These are phyloP conservation scores for Tenthredo distinguenda DNA, from an alignment of 2,888 invertebrate species.

Conservation along the genomic window DNA sequence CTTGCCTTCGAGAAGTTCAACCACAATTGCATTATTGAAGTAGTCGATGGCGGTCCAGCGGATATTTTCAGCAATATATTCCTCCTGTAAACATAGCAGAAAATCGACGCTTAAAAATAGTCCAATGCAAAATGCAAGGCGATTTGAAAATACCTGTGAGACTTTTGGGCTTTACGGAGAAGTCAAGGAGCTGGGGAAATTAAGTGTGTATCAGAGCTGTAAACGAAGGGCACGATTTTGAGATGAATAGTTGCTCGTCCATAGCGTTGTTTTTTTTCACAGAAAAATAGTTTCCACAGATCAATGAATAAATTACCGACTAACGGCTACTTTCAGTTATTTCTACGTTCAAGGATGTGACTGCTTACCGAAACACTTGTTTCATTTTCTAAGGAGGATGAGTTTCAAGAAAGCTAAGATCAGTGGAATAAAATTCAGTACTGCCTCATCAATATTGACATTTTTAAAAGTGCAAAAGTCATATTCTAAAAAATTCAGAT, in stretches of 20 bases:
- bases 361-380: too few relatives aligned
- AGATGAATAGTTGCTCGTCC: too few relatives aligned
- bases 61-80: constrained; percentile 84
- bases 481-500: too few relatives aligned
- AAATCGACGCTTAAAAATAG: background rate
- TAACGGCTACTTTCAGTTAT: too few relatives aligned
- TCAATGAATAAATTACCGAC: too few relatives aligned
- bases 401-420: background rate
- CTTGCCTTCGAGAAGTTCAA: constrained; percentile 84
- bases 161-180: background rate
- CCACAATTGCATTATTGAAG: constrained; percentile 85
- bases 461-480: background rate
- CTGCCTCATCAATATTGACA: background rate
- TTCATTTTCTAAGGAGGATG: too few relatives aligned
- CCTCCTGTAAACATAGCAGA: constrained; percentile 79
- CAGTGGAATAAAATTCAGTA: background rate
- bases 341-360: too few relatives aligned
- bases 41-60: constrained; percentile 85
- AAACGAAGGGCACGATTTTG: too few relatives aligned
- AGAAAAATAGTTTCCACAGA: too few relatives aligned
- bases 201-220: background rate
- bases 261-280: too few relatives aligned
- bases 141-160: background rate
- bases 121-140: background rate
- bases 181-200: background rate